Evolutionary conservation across 2,797 vertebrate species (phyloP), one percentile per base, ranked within the genome.

Genomic region (Tenualosa thibaudeaui): DNA sequence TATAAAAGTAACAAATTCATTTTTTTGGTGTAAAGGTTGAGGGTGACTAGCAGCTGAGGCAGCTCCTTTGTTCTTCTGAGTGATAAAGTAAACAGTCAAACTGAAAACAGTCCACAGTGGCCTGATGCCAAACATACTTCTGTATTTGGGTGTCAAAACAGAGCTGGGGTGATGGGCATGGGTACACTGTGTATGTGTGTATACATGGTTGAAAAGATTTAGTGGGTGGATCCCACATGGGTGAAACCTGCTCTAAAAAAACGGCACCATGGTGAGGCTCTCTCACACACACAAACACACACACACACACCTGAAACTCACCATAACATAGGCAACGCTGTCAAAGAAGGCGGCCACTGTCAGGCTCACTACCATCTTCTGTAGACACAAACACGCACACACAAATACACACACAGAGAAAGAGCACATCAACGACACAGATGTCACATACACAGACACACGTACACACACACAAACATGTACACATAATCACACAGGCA

Each of bases 281-380:
- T 31, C 31, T 0, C 46, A 49, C 46, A 49, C 4, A 4, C 50
- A 51, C 50, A 9, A 51, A 12, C 50, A 51, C 50, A 51, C 50
- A 51, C 50, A 51, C 50, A 51, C 50, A 51, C 50, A 51, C 58
- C 49, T 86, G 84, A 62, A 86, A 93, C 96, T 94, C 93, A 96
- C 96, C 95, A 96, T 96, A 84, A 96, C 93, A 90, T 96, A 96
- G 22, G 96, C 95, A 87, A 94, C 86, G 82, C 96, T 96, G 94
- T 96, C 95, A 84, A 96, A 96, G 90, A 95, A 94, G 53, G 96
- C 96, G 49, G 95, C 95, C 83, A 96, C 89, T 78, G 95, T 95
- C 88, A 96, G 91, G 93, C 95, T 93, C 82, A 95, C 92, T 86
- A 96, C 95, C 96, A 96, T 96, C 90, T 96, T 96, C 95, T 96